These are phyloP conservation scores for Tachypleus tridentatus DNA, from an alignment of 1,140 invertebrate species.

Conservation along the genomic window DNA sequence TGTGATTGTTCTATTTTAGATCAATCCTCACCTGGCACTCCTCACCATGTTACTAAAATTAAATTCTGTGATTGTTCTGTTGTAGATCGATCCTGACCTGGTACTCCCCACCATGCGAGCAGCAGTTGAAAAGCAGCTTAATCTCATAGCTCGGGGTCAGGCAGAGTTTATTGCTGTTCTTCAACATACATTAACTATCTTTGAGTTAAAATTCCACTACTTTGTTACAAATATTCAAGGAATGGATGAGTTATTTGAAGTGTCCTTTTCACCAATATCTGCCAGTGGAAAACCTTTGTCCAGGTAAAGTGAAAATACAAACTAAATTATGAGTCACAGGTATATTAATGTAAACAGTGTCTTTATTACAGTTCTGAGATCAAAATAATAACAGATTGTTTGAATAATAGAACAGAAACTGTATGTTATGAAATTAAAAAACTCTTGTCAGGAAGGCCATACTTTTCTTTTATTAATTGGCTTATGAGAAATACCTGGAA, in stretches of 20 bases:
- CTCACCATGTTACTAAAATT: too few species aligned
- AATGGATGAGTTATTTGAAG: conserved; percentile 95
- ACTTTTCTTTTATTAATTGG: too few species aligned
- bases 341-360: too few species aligned
- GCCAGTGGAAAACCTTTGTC: conserved; percentile 90
- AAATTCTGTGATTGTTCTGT: too few species aligned
- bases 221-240: conserved; percentile 81
- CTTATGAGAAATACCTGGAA: too few species aligned
- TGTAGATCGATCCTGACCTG: conserved; percentile 87
- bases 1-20: too few species aligned
- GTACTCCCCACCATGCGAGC: conserved; percentile 94
- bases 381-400: too few species aligned
- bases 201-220: conserved; percentile 89
- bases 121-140: conserved; percentile 91
- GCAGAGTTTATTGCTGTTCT: conserved; percentile 78
- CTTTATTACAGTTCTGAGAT: too few species aligned
- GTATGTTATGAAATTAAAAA: too few species aligned
- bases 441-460: too few species aligned
- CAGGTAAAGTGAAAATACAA: conserved; percentile 38
- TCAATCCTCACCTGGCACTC: too few species aligned
- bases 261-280: conserved; percentile 89
- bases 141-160: conserved; percentile 82
- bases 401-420: too few species aligned
- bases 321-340: not conserved
- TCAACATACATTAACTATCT: conserved; percentile 85